phyloP scores from a whole-genome alignment of 1,140 invertebrate species.

The Macrocentrus cingulum region DNA sequence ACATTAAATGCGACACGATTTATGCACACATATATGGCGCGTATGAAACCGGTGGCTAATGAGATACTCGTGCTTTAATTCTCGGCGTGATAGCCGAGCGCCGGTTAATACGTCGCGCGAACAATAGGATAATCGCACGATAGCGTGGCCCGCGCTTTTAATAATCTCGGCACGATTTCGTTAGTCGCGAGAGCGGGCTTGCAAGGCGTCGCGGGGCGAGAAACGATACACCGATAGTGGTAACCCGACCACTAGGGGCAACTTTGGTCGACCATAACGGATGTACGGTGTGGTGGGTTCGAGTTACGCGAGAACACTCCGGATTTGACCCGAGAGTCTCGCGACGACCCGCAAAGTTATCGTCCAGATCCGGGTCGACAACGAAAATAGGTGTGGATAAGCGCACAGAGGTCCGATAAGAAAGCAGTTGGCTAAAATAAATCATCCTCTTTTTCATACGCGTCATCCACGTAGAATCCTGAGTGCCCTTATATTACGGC shows the following conservation, averaged over 20 bases:
- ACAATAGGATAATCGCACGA: conserved; percentile 18
- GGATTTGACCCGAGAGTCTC: conserved; percentile 23
- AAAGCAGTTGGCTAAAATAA: conserved; percentile 1
- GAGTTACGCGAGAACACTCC: conserved; percentile 29
- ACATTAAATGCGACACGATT: background rate
- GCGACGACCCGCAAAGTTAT: conserved; percentile 27
- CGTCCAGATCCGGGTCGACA: conserved; percentile 26
- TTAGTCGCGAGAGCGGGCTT: conserved; percentile 11
- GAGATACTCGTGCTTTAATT: conserved; percentile 26
- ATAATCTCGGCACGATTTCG: conserved; percentile 20
- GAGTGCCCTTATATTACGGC: background rate
- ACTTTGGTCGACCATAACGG: conserved; percentile 35
- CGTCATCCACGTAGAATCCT: background rate
- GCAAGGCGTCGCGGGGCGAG: conserved; percentile 5
- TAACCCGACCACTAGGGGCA: conserved; percentile 30
- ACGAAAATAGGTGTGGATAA: conserved; percentile 21
- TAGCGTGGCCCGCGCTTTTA: conserved; percentile 9
- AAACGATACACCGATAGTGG: conserved; percentile 29
- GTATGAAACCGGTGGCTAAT: conserved; percentile 15
- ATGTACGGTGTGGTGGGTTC: conserved; percentile 28
- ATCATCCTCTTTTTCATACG: background rate
- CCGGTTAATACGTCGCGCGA: conserved; percentile 5
- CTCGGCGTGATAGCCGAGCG: conserved; percentile 1
- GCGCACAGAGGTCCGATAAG: conserved; percentile 13
- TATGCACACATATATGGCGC: background rate